Evolutionary conservation across 2,113 vertebrate species (phyloP), one percentile per base, ranked within the genome.

Genomic region (Syrrhaptes paradoxus): DNA sequence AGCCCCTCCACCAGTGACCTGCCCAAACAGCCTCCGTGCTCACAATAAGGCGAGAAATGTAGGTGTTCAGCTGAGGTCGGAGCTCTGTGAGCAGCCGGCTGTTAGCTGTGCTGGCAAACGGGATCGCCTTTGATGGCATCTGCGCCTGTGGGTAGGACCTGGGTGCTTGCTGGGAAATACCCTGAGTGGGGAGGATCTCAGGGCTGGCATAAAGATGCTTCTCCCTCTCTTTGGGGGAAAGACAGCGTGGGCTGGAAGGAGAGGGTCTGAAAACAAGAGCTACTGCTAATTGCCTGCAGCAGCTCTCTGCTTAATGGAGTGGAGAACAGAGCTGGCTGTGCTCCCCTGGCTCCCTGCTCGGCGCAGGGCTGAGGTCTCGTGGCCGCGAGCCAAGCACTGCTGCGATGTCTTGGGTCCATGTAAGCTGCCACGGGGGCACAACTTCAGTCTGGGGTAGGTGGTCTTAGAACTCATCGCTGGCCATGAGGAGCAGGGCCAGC

Each of bases 101-200:
- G 57, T 43, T 43, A 43, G 41, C 34, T 1, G 1, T 16, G 59
- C 63, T 17, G 26, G 46, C 13, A 43, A 41, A 49, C 6, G 9
- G 49, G n/a, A 68, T 8, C 1, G 0, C 1, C 1, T 32, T 26
- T 1, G 1, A 34, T 38, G 32, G 29, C 0, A 1, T 26, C 67
- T 74, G 82, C 7, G 3, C 9, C 10, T 16, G 4, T 9, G 59
- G 17, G 34, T 31, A 36, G 67, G 67, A 68, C 28, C 41, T 31
- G 65, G 74, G 36, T 28, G 43, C 31, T 45, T n/a, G 31, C 55
- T 79, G 51, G 46, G 54, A 57, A 80, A n/a, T 38, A 29, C 52
- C 18, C 11, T 24, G 4, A 11, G 8, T 0, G 0, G n/a, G 17
- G 45, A 49, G 17, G 63, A 22, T 52, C 74, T 85, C 41, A 8